Evolutionary conservation across 2,888 invertebrate genomes (phyloP), one percentile per base, ranked within the genome.

Genomic region (Galeopsomyia nigrocyanea): DNA sequence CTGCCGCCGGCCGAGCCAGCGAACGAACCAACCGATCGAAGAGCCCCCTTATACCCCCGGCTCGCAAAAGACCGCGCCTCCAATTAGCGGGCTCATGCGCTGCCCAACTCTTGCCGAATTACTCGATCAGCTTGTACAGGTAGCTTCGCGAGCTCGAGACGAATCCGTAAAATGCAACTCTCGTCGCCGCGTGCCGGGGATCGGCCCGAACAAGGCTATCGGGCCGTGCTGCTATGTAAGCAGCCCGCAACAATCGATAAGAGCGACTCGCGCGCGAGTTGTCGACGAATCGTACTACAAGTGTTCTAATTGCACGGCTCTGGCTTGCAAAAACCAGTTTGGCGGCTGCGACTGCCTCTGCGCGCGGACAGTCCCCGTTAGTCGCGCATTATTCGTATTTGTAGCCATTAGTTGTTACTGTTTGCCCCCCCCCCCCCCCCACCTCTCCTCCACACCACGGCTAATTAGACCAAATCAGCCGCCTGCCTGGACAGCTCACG

Each of bases 1-100:
- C 73, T 72, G 72, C 71, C 75, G 76, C 74, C 72, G 68, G 65
- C 70, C 53, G 55, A 39, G 57, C 64, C 58, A 58, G 46, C 47
- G 39, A 39, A 10, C 49, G 63, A 58, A 68, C 26, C 26, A 5
- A 5, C 76, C 77, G 77, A 80, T 79, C 78, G 79, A 79, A 80
- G 79, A 77, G 77, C 77, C 77, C 77, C 74, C 73, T 1, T 3
- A 39, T 7, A 39, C 5, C 39, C 39, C 39, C 39, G 47, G 50
- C 71, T 61, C 72, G 77, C 73, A 76, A 80, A 80, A 80, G 78
- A 76, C 80, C 79, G 78, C 79, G 78, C 79, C 78, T 80, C 80
- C 81, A 81, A 81, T 81, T 80, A 81, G 77, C 62, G 75, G 77
- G 55, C 50, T 16, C 22, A 22, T 5, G 56, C 21, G 56, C 50